Conservation (phyloP, 2,797 vertebrate species). For the Knipowitschia caucasica region DNA sequence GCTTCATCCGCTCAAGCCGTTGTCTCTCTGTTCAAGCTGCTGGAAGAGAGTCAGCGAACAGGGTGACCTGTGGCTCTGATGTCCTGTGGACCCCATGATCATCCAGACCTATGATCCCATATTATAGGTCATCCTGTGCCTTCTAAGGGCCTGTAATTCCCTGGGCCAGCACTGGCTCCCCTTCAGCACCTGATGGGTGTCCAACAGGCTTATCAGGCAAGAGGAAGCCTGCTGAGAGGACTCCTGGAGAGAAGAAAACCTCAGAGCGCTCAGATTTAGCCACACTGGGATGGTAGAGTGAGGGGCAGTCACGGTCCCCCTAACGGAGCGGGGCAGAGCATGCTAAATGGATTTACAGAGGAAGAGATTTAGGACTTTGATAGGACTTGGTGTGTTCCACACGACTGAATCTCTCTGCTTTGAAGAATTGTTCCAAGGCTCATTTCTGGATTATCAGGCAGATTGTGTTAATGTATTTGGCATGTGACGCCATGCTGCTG, state of each 20-base stretch:
- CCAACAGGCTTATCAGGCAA: constrained; percentile 80
- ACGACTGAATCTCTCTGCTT: constrained; percentile 57
- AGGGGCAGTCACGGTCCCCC: constrained; percentile 45
- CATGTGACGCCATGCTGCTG: constrained; percentile 15
- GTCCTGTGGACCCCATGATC: constrained; percentile 65
- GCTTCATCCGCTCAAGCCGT: constrained; percentile 50
- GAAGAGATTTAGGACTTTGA: constrained; percentile 75
- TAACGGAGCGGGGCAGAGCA: constrained; percentile 65
- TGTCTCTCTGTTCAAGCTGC: constrained; percentile 24
- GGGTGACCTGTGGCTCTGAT: constrained; percentile 50
- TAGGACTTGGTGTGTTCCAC: constrained; percentile 61
- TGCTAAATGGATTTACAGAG: constrained; percentile 75
- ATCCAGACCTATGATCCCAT: constrained; percentile 69
- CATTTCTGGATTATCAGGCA: constrained; percentile 48
- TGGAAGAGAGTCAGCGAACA: constrained; percentile 47
- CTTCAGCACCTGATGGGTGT: constrained; percentile 72
- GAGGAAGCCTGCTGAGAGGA: constrained; percentile 67
- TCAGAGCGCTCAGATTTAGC: constrained; percentile 35
- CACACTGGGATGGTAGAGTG: constrained; percentile 39
- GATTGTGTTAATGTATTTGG: constrained; percentile 33
- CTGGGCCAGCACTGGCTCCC: constrained; percentile 56
- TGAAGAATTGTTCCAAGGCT: constrained; percentile 68
- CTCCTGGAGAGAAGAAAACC: constrained; percentile 66
- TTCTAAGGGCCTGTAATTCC: constrained; percentile 74
- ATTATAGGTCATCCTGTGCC: constrained; percentile 77